These are phyloP conservation scores for Chrysina gloriosa DNA, from an alignment of 2,888 invertebrate species.

Conservation along the genomic window DNA sequence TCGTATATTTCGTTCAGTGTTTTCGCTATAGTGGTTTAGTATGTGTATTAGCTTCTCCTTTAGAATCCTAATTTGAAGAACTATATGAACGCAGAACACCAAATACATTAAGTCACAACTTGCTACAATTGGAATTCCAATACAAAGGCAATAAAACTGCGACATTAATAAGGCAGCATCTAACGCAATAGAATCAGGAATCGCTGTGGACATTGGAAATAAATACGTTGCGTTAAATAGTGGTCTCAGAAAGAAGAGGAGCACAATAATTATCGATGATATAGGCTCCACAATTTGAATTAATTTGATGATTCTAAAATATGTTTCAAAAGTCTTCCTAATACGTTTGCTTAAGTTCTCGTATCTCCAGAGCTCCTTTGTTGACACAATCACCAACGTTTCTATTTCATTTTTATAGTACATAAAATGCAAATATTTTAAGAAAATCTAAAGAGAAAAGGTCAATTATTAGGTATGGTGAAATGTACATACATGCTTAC, in stretches of 20 bases:
- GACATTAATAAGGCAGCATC: not conserved
- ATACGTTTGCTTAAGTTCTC: not conserved
- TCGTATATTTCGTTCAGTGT: not conserved
- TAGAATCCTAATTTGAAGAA: not conserved
- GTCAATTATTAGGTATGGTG: not conserved
- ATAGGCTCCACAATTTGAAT: not conserved
- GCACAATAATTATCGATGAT: not conserved
- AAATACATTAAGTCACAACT: not conserved
- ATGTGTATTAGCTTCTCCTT: not conserved
- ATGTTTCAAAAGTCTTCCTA: not conserved
- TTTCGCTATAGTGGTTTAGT: not conserved
- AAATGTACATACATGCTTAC: not conserved
- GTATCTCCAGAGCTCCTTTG: not conserved
- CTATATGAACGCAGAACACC: slow-evolving; percentile 2
- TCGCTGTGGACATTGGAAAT: not conserved
- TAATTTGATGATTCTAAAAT: not conserved
- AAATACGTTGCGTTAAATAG: not conserved
- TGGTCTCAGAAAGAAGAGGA: not conserved
- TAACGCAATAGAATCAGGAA: not conserved
- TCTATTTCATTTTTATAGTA: not conserved
- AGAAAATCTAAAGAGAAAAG: not conserved
- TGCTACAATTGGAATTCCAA: not conserved
- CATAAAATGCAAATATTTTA: not conserved
- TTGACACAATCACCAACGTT: not conserved
- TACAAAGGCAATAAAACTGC: not conserved